These are phyloP conservation scores for Nyctalus aviator DNA, from an alignment of 2,797 vertebrate species.

Conservation along the genomic window DNA sequence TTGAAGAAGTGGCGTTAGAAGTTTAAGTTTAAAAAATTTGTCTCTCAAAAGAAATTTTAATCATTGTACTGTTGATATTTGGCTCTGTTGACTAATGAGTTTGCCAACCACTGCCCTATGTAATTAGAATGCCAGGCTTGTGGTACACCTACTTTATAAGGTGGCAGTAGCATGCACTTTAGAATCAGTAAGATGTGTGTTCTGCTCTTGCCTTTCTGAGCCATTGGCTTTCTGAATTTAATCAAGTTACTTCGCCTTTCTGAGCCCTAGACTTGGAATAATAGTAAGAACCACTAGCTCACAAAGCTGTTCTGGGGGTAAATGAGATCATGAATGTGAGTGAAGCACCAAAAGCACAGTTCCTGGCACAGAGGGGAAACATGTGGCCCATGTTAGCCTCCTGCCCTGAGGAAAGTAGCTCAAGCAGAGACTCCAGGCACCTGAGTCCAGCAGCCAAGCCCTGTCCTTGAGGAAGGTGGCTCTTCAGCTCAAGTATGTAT, in stretches of 20 bases:
- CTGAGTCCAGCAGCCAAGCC: background rate
- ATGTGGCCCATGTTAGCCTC: accelerated
- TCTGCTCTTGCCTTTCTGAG: background rate
- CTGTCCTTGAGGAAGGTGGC: background rate
- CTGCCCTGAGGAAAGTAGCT: background rate
- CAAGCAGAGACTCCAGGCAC: background rate
- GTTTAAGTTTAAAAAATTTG: too few species aligned
- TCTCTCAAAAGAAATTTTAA: too few species aligned
- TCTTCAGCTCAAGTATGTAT: background rate
- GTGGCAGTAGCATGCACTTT: background rate
- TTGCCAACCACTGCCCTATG: background rate
- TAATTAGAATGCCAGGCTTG: background rate
- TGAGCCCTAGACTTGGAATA: background rate
- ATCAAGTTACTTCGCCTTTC: background rate
- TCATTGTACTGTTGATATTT: too few species aligned
- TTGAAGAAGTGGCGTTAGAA: too few species aligned
- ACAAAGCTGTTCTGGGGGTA: background rate
- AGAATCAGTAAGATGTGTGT: background rate
- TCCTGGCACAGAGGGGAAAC: background rate
- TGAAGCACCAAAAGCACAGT: accelerated
- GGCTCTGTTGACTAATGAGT: too few species aligned
- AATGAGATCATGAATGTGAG: too few species aligned
- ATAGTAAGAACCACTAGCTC: background rate
- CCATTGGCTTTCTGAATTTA: background rate
- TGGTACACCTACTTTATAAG: background rate